Conservation (phyloP, 2,113 vertebrate species). For the Maccullochella peelii region DNA sequence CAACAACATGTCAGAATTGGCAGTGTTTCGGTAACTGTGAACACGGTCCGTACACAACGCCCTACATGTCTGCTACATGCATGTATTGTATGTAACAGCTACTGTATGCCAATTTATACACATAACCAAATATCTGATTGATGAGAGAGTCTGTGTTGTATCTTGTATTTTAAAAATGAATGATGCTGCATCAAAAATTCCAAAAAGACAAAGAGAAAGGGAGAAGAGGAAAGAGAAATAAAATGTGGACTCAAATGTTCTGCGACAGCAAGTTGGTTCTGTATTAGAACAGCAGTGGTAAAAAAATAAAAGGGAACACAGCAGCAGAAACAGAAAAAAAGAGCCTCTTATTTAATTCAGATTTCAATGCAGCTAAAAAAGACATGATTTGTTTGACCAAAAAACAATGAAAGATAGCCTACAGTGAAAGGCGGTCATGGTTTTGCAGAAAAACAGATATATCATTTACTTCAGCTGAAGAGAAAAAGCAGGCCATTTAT, state of each 20-base stretch:
- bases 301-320: neutral
- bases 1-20: neutral
- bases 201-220: neutral
- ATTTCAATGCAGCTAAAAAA: slow-evolving; percentile 4
- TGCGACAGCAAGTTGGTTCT: neutral
- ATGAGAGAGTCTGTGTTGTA: neutral
- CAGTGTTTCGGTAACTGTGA: neutral
- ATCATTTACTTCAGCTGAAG: neutral
- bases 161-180: slow-evolving; percentile 13
- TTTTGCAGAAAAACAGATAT: too few species aligned
- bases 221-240: neutral
- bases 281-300: neutral
- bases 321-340: neutral
- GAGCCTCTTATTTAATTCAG: neutral
- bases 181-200: neutral
- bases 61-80: neutral
- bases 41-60: neutral
- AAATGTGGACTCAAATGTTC: neutral
- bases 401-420: neutral
- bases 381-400: neutral
- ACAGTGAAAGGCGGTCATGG: neutral
- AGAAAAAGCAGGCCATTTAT: too few species aligned
- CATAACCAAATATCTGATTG: neutral
- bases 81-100: neutral
- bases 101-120: neutral